These are phyloP conservation scores for Sminthurides bifidus DNA, from an alignment of 1,140 invertebrate genomes.

Conservation along the genomic window DNA sequence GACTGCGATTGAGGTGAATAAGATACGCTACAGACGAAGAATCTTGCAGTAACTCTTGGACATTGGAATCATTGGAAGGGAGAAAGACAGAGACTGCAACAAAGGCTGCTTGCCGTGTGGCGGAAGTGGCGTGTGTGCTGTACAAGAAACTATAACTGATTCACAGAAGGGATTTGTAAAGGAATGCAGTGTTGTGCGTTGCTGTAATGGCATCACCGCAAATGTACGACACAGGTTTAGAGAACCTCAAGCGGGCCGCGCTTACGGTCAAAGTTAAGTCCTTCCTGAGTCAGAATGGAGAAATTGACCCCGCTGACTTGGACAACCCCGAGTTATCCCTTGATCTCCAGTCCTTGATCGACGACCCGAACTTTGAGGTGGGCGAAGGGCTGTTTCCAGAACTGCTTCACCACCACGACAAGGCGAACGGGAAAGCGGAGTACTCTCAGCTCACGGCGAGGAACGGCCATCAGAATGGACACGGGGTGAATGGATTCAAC, in stretches of 20 bases:
- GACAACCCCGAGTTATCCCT: constrained; percentile 78
- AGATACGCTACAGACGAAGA: too few relatives aligned
- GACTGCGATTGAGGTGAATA: too few relatives aligned
- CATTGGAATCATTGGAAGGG: too few relatives aligned
- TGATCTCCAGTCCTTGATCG: constrained; percentile 75
- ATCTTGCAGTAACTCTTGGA: too few relatives aligned
- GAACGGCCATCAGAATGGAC: constrained; percentile 27
- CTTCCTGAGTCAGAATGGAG: constrained; percentile 31
- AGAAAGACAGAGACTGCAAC: too few relatives aligned
- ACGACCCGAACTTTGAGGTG: constrained; percentile 62
- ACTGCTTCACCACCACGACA: constrained; percentile 44
- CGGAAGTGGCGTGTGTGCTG: background rate
- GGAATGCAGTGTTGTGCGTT: background rate
- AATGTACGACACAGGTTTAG: constrained; percentile 35
- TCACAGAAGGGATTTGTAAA: background rate
- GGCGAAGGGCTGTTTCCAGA: constrained; percentile 67
- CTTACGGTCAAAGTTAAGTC: constrained; percentile 31
- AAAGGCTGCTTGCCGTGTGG: too few relatives aligned
- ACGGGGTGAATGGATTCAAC: constrained; percentile 33
- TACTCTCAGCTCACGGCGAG: constrained; percentile 13
- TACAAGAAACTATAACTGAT: background rate
- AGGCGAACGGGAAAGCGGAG: constrained; percentile 30
- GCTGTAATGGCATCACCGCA: constrained; percentile 20
- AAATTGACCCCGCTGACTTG: constrained; percentile 65
- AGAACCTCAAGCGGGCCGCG: constrained; percentile 34